Evolutionary conservation across 1,140 invertebrate species (phyloP).

Genomic region (Amyelois transitella): DNA sequence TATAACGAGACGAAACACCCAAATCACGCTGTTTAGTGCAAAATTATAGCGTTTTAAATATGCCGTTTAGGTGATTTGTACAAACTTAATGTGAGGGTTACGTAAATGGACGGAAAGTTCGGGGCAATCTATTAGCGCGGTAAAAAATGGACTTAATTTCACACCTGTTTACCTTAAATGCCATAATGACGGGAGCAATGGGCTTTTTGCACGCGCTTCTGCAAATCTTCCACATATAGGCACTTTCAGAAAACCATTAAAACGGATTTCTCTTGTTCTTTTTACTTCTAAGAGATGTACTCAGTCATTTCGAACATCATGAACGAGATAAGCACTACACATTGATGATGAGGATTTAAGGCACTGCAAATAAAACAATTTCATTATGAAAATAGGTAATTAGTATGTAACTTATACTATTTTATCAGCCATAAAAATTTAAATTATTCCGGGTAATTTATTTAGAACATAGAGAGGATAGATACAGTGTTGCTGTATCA

Average conservation of each 20-base stretch:
- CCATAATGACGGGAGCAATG: conserved; percentile 55
- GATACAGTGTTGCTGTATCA: too few relatives aligned
- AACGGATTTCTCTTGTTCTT: too few relatives aligned
- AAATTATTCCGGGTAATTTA: too few relatives aligned
- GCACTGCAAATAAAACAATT: too few relatives aligned
- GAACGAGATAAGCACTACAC: too few relatives aligned
- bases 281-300: too few relatives aligned
- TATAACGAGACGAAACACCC: conserved; percentile 64
- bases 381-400: too few relatives aligned
- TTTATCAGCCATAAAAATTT: too few relatives aligned
- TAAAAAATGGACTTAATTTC: conserved; percentile 70
- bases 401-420: too few relatives aligned
- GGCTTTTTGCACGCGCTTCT: conserved; percentile 49
- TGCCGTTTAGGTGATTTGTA: conserved; percentile 61
- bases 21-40: conserved; percentile 68
- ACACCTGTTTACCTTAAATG: conserved; percentile 71
- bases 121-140: conserved; percentile 57
- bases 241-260: conserved; percentile 25
- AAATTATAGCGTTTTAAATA: conserved; percentile 69
- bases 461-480: too few relatives aligned
- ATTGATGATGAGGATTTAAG: too few relatives aligned
- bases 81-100: conserved; percentile 51
- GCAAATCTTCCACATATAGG: conserved; percentile 25
- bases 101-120: conserved; percentile 49
- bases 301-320: too few relatives aligned